A percentile compares a stretch with the other conserved stretches of the same genome.
Conservation (phyloP, 2,888 invertebrate genomes). For the Pedicia rivosa region DNA sequence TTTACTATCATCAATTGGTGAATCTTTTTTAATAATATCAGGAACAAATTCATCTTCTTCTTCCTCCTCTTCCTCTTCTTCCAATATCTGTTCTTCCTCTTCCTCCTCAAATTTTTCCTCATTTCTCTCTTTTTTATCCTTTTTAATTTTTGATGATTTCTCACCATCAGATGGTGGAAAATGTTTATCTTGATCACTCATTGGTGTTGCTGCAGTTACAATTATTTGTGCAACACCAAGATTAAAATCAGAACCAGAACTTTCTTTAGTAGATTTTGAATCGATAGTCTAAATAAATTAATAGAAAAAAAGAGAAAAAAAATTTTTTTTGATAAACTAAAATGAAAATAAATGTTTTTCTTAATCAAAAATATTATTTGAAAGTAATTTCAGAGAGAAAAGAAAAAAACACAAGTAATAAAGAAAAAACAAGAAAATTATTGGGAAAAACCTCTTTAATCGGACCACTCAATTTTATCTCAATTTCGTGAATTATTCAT, state of each 20-base stretch:
- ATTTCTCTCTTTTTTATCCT: too few relatives aligned
- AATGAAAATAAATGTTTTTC: too few relatives aligned
- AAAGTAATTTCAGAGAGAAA: too few relatives aligned
- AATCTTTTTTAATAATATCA: slow-evolving; percentile 12
- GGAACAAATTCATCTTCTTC: slow-evolving; percentile 16
- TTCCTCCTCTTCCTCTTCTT: slow-evolving; percentile 19
- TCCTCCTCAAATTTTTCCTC: slow-evolving; percentile 19
- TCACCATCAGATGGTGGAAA: slow-evolving; percentile 48
- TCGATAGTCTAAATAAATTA: slow-evolving; percentile 1
- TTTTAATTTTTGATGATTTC: too few relatives aligned
- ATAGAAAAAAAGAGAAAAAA: too few relatives aligned
- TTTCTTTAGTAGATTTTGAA: neutral
- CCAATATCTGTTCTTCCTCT: slow-evolving; percentile 17
- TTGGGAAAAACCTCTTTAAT: too few relatives aligned
- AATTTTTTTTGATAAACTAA: too few relatives aligned
- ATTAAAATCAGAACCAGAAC: slow-evolving; percentile 31
- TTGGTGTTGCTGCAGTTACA: slow-evolving; percentile 86
- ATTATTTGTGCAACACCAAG: slow-evolving; percentile 80
- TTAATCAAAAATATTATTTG: too few relatives aligned
- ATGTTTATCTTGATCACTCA: slow-evolving; percentile 71
- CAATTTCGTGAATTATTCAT: too few relatives aligned
- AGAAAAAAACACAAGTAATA: too few relatives aligned
- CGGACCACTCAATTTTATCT: too few relatives aligned
- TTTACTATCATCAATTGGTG: slow-evolving; percentile 11
- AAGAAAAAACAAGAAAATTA: too few relatives aligned